A percentile compares a stretch with the other conserved stretches of the same genome.
Conservation (phyloP, 2,888 invertebrate genomes). For the Eilema caniola region DNA sequence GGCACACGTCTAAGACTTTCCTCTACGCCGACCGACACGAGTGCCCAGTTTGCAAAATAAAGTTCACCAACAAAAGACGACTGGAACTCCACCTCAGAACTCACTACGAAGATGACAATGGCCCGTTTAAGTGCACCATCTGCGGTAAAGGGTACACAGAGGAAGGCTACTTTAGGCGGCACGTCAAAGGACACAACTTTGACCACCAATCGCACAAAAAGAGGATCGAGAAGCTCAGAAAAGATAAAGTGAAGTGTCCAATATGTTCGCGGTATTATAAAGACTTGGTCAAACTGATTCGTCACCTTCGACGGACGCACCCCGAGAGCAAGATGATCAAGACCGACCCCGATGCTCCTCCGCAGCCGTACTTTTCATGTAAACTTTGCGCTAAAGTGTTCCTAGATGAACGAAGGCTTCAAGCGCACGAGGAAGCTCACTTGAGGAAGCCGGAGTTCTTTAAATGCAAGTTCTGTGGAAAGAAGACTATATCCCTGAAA, state of each 20-base stretch:
- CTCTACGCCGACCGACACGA: slow-evolving; percentile 78
- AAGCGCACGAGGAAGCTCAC: slow-evolving; percentile 76
- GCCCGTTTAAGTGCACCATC: slow-evolving; percentile 81
- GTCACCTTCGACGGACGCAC: slow-evolving; percentile 78
- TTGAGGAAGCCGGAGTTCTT: slow-evolving; percentile 77
- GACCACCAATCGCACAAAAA: slow-evolving; percentile 77
- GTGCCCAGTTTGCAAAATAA: slow-evolving; percentile 79
- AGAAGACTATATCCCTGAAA: slow-evolving; percentile 76
- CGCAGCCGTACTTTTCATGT: slow-evolving; percentile 74
- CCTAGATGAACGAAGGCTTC: slow-evolving; percentile 71
- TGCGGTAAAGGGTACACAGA: slow-evolving; percentile 86
- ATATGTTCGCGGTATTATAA: slow-evolving; percentile 79
- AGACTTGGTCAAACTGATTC: slow-evolving; percentile 77
- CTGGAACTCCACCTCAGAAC: slow-evolving; percentile 79
- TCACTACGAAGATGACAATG: slow-evolving; percentile 84
- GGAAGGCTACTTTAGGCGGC: slow-evolving; percentile 80
- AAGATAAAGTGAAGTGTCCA: slow-evolving; percentile 80
- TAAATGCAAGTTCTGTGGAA: slow-evolving; percentile 83
- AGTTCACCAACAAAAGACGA: slow-evolving; percentile 81
- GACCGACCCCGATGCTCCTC: slow-evolving; percentile 79
- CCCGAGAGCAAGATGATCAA: slow-evolving; percentile 86
- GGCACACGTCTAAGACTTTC: slow-evolving; percentile 80
- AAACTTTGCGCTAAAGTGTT: slow-evolving; percentile 82
- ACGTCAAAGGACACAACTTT: slow-evolving; percentile 85
- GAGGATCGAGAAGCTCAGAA: slow-evolving; percentile 74